These are phyloP conservation scores for Ceyx cyanopectus DNA, from an alignment of 2,113 vertebrate species.

Conservation along the genomic window DNA sequence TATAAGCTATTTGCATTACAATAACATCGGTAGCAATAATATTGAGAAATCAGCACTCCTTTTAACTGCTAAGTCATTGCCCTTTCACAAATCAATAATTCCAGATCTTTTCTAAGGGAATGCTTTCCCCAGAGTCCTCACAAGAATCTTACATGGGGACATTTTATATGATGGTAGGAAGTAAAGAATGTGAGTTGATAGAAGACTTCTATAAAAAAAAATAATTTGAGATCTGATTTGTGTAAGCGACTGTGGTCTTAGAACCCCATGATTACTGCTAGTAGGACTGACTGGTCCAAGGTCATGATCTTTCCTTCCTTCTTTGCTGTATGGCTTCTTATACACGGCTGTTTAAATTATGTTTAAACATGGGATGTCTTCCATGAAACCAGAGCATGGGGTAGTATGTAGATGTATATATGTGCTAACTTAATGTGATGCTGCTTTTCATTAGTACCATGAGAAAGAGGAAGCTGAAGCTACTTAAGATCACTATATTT, in stretches of 20 bases:
- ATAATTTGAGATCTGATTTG: neutral
- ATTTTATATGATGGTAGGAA: neutral
- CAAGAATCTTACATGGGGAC: neutral
- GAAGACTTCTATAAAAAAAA: neutral
- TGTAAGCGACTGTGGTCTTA: neutral
- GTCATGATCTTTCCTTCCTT: neutral
- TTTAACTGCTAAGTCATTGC: neutral
- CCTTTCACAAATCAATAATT: neutral
- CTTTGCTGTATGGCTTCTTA: neutral
- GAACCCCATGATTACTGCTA: neutral
- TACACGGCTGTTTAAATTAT: neutral
- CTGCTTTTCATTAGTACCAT: neutral
- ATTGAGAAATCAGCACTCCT: neutral
- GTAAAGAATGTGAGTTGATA: neutral
- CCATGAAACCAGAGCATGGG: fast-evolving
- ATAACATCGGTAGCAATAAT: neutral
- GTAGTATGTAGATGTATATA: neutral
- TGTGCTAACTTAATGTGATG: neutral
- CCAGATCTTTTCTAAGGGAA: neutral
- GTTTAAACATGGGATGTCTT: neutral
- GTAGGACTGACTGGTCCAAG: neutral
- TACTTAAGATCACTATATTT: neutral
- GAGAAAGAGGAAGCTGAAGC: neutral
- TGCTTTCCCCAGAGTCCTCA: neutral
- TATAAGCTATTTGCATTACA: slow-evolving; percentile 17